Base-by-base conservation (phyloP, 2,888 invertebrate species). In the Acrobasis suavella region DNA sequence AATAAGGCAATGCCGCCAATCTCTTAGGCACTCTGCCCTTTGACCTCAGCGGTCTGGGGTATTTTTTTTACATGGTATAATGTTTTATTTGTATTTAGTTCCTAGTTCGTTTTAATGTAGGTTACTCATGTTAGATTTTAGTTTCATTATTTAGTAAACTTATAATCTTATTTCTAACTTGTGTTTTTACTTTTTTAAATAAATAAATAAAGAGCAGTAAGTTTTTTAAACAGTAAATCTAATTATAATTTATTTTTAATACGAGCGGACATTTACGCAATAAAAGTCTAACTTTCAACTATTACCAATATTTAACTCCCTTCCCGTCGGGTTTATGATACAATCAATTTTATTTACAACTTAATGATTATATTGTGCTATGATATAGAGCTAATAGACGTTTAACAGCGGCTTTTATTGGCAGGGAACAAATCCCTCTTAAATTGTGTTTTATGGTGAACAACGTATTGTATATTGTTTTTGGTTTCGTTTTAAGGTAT, bases 321-420 rank as follows among this genome's bases (percentile, higher is more conserved):
- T 67, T 65, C 69, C 68, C 66, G 58, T 62, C 55, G 64, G 59
- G 69, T 67, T 69, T 74, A 73, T 70, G 69, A 69, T 49, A 72
- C 73, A 69, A 72, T 80, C 76, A 78, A 76, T 74, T 75, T 75
- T 71, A 78, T 82, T 79, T 81, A 82, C 76, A 66, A 69, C 75
- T 73, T 80, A 73, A 77, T 80, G 76, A 78, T 75, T 77, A 60
- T 60, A 60, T 50, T 60, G 50, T 51, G 50, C 59, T 50, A 60
- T 60, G 59, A 60, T 60, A 39, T 60, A 60, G 50, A 37, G 59
- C 16, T 60, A 50, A 60, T 50, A 50, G 50, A 12, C 50, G 7
- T 60, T 50, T 60, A 38, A 60, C 50, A 50, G 50, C 7, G 22
- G 38, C 15, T 16, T 42, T 56, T 56, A 56, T 42, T 42, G 42